These are phyloP conservation scores for Amphilophus citrinellus DNA, from an alignment of 2,113 vertebrate species.

Conservation along the genomic window DNA sequence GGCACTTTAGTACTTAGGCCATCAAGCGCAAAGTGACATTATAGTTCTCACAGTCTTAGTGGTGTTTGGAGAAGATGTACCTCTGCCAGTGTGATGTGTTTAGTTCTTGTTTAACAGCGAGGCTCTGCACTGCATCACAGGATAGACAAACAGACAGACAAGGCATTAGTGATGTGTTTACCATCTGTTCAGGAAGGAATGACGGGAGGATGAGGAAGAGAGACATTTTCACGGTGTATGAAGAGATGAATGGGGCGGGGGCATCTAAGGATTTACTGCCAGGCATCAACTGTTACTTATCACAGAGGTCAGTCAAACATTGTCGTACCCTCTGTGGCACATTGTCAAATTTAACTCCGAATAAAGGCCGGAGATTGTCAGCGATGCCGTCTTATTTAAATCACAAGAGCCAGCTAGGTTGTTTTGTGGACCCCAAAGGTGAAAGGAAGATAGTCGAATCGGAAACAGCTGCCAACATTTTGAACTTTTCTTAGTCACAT, in stretches of 20 bases:
- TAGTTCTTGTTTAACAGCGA: conserved; percentile 46
- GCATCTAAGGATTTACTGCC: conserved; percentile 43
- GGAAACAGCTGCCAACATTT: conserved; percentile 30
- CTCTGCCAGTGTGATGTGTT: conserved; percentile 47
- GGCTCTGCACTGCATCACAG: conserved; percentile 58
- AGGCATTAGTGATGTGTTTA: conserved; percentile 68
- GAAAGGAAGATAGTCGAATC: conserved; percentile 9
- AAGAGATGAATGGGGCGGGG: not conserved
- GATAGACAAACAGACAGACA: conserved; percentile 64
- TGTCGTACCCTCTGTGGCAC: not conserved
- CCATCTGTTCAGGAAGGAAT: conserved; percentile 72
- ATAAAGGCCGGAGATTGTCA: conserved; percentile 12
- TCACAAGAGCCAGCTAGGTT: conserved; percentile 25
- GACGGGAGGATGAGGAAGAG: conserved; percentile 54
- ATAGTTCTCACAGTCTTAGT: conserved; percentile 22
- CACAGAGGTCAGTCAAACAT: conserved; percentile 37
- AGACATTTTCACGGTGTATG: conserved; percentile 52
- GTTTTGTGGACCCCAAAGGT: not conserved
- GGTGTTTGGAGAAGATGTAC: conserved; percentile 38
- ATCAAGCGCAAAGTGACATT: conserved; percentile 14
- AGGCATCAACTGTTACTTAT: conserved; percentile 47
- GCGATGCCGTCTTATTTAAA: conserved; percentile 2
- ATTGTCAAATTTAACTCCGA: conserved; percentile 16
- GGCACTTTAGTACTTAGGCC: conserved; percentile 16
- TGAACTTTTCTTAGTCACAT: not conserved